A percentile compares a stretch with the other conserved stretches of the same genome.
Evolutionary conservation across 2,888 invertebrate genomes (phyloP).

Genomic region (Nebria salina): DNA sequence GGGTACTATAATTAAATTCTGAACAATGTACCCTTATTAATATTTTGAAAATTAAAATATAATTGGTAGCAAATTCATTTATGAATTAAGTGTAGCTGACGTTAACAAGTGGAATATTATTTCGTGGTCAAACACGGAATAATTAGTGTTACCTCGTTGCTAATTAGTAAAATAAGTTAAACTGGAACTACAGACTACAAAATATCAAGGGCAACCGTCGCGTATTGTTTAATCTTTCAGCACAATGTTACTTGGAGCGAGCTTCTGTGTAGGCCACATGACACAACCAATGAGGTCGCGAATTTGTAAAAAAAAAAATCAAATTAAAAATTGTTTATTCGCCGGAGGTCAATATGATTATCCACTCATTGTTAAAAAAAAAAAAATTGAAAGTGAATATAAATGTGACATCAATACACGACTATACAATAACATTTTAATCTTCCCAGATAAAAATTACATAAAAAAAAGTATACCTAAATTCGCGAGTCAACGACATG

Average conservation of each 20-base stretch:
- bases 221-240: conserved; percentile 14
- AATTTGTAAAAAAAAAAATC: neutral
- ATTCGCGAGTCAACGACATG: neutral
- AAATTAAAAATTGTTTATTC: neutral
- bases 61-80: neutral
- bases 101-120: neutral
- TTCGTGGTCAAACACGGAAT: neutral
- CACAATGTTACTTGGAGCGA: conserved; percentile 18
- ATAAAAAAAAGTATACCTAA: neutral
- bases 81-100: neutral
- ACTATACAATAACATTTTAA: neutral
- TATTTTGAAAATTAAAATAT: neutral
- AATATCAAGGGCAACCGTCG: conserved; percentile 10
- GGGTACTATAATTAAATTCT: too few relatives aligned
- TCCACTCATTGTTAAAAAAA: neutral
- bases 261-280: conserved; percentile 15
- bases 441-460: neutral
- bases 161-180: conserved; percentile 12
- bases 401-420: neutral
- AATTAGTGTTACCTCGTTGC: conserved; percentile 14
- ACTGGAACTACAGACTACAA: conserved; percentile 3
- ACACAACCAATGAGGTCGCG: conserved; percentile 2
- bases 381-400: neutral
- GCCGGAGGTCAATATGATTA: neutral
- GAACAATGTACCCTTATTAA: too few relatives aligned